Evolutionary conservation across 2,113 vertebrate species (phyloP), one percentile per base, ranked within the genome.

Genomic region (Halcyon malimbica): DNA sequence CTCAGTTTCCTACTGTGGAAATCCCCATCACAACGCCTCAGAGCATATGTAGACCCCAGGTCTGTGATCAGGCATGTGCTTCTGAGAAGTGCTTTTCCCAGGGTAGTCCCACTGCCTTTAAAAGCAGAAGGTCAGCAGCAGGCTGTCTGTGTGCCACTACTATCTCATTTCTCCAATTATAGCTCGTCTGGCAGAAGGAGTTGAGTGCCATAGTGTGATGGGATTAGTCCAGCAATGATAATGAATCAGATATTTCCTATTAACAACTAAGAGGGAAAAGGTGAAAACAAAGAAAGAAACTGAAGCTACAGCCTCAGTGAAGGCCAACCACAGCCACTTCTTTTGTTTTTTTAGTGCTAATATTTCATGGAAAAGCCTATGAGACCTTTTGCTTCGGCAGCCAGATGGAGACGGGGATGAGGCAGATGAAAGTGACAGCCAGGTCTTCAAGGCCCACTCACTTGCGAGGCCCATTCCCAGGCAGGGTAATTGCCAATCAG

Each of bases 401-500:
- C 33, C 86, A 83, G 76, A 69, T 56, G 67, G 82, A 92, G 68
- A 89, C 87, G n/a, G 60, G 50, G 64, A 87, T 1, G 8, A 88
- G 60, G 50, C 79, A 75, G 86, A 78, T 79, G 71, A 91, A 85
- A 93, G 64, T 5, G 17, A 79, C 83, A 85, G 70, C 44, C 81
- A 59, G 74, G 77, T 68, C 92, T 90, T 29, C 0, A 93, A 96
- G 81, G 75, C 75, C 53, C 60, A 56, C 51, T 48, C 6, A 2
- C 46, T 75, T 62, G 24, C 6, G 9, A 93, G 70, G 70, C 92
- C 77, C 82, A 78, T 91, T 96, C 81, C 86, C 86, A 86, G 79
- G 59, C 68, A 94, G 46, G 86, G n/a, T 94, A 95, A 95, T 94
- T 95, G 89, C 71, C 86, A 96, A 71, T 93, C 89, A 94, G 69